Conservation (phyloP, 2,888 invertebrate genomes). For the Rhynchonema sp. region DNA sequence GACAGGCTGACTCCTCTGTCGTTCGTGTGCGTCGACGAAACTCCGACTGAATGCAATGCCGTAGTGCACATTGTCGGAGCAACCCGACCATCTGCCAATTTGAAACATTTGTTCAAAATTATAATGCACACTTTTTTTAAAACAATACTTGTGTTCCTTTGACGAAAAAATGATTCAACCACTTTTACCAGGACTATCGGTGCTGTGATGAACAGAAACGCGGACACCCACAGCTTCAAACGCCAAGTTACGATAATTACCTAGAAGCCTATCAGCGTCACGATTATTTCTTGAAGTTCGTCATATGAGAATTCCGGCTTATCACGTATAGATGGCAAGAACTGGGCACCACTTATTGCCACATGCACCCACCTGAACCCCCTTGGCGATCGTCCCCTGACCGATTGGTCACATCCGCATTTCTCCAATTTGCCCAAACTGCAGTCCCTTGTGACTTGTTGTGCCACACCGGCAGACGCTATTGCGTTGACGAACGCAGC, state of each 20-base stretch:
- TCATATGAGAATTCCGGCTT: no score
- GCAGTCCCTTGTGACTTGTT: constrained; percentile 34
- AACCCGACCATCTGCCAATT: constrained; percentile 28
- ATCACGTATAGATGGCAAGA: no score
- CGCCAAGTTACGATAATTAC: no score
- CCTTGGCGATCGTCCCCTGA: not conserved
- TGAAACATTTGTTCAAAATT: no score
- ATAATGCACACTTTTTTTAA: no score
- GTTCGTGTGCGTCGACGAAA: constrained; percentile 28
- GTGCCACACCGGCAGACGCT: constrained; percentile 30
- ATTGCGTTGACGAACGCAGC: constrained; percentile 31
- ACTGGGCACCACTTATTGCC: no score
- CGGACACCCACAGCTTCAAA: no score
- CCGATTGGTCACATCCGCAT: constrained; percentile 33
- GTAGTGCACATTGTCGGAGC: constrained; percentile 29
- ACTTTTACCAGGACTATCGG: no score
- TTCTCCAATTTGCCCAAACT: constrained; percentile 31
- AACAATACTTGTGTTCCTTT: no score
- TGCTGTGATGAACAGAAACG: no score
- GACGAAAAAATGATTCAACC: no score
- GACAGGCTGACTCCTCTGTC: constrained; percentile 12
- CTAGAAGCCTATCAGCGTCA: not conserved
- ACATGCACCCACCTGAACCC: not conserved
- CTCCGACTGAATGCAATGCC: constrained; percentile 23
- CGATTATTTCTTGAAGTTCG: no score